phyloP scores from a whole-genome alignment of 2,113 vertebrate genomes.

The Saiga tatarica region DNA sequence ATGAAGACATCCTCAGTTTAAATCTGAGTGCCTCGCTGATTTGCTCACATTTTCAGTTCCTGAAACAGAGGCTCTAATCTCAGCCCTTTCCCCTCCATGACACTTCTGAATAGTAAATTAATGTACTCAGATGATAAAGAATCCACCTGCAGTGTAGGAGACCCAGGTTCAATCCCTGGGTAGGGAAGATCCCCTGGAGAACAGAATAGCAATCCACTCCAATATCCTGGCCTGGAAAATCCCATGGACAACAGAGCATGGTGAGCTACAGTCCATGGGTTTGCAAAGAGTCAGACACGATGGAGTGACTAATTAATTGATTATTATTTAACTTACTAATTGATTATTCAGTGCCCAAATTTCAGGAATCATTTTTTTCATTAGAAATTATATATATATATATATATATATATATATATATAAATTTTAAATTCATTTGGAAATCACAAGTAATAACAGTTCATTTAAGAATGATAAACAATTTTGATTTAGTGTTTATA shows the following conservation, averaged over 20 bases:
- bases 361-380: background rate
- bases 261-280: background rate
- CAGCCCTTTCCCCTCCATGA: background rate
- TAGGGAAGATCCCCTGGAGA: background rate
- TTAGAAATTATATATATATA: constrained; percentile 5
- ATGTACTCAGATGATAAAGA: background rate
- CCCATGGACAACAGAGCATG: background rate
- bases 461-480: background rate
- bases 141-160: background rate
- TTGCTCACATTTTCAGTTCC: background rate
- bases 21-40: background rate
- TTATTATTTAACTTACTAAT: background rate
- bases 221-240: background rate
- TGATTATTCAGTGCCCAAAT: background rate
- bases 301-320: background rate
- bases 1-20: background rate
- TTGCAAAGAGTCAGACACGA: background rate
- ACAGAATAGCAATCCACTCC: background rate
- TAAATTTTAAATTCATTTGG: constrained; percentile 20
- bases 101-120: background rate
- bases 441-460: background rate
- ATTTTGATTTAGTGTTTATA: background rate
- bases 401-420: background rate
- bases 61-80: background rate
- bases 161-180: background rate